These are phyloP conservation scores for Cephalopterus ornatus DNA, from an alignment of 2,113 vertebrate species.

Conservation along the genomic window DNA sequence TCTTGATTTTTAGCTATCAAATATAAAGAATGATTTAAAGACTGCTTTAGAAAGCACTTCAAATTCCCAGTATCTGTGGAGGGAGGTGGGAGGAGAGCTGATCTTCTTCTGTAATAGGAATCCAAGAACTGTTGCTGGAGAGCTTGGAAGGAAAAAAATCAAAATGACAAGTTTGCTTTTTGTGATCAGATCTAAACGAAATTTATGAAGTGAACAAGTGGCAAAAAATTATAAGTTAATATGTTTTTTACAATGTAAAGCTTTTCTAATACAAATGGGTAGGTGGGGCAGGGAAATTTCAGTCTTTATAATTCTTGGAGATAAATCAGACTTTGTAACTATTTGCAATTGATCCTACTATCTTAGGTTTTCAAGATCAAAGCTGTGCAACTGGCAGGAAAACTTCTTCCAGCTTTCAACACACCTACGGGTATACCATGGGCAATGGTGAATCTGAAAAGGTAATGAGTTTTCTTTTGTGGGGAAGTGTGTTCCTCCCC, in stretches of 20 bases:
- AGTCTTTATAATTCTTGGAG: not conserved
- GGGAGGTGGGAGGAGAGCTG: not conserved
- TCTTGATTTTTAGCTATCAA: not conserved
- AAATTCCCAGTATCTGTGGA: not conserved
- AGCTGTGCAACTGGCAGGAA: slow-evolving; percentile 95
- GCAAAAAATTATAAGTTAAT: not conserved
- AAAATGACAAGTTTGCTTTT: slow-evolving; percentile 29
- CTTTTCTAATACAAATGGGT: not conserved
- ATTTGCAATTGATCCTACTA: slow-evolving; percentile 39
- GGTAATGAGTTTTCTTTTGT: slow-evolving; percentile 73
- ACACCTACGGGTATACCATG: slow-evolving; percentile 98
- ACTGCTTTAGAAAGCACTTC: not conserved
- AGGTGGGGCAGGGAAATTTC: not conserved
- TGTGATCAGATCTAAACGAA: not conserved
- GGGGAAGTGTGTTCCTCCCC: not conserved
- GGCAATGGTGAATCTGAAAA: slow-evolving; percentile 99
- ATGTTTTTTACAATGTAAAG: not conserved
- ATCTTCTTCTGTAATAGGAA: not conserved
- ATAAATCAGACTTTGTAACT: slow-evolving; percentile 2
- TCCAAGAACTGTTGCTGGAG: not conserved
- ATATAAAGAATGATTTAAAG: not conserved
- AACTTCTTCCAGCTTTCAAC: slow-evolving; percentile 97
- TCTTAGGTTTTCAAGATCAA: slow-evolving; percentile 94
- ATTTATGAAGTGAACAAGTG: not conserved
- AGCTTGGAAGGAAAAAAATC: not conserved